Conservation (phyloP, 2,888 invertebrate species). For the Mesorhabditis spiculigera region DNA sequence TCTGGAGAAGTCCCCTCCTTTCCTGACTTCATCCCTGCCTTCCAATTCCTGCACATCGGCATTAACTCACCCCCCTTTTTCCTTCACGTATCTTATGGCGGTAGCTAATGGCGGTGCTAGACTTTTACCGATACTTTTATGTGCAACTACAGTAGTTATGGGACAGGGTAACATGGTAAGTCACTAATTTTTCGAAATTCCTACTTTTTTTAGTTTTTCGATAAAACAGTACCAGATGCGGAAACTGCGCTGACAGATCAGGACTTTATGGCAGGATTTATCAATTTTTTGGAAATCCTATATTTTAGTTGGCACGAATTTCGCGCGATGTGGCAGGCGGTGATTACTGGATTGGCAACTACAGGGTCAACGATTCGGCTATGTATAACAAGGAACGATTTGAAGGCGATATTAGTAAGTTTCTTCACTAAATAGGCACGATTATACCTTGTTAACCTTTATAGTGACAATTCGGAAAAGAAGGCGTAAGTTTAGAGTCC, state of each 20-base stretch:
- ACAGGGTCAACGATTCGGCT: constrained; percentile 44
- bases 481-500: not conserved
- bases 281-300: not conserved
- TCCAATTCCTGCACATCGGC: too few species aligned
- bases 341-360: constrained; percentile 15
- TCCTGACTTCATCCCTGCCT: too few species aligned
- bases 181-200: not conserved
- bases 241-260: constrained; percentile 46
- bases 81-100: too few species aligned
- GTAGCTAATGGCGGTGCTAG: too few species aligned
- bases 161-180: not conserved
- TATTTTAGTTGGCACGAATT: constrained; percentile 17
- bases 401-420: constrained; percentile 54
- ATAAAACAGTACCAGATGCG: constrained; percentile 45
- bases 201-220: constrained; percentile 45
- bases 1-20: too few species aligned
- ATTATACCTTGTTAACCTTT: not conserved
- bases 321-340: constrained; percentile 22
- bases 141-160: not conserved
- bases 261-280: constrained; percentile 31
- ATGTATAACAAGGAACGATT: constrained; percentile 54
- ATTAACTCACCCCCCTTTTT: too few species aligned
- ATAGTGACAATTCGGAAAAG: constrained; percentile 10
- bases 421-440: not conserved
- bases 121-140: too few species aligned